A percentile compares a stretch with the other conserved stretches of the same genome.
These are phyloP conservation scores for Megaceryle alcyon DNA, from an alignment of 2,797 vertebrate species.

Conservation along the genomic window DNA sequence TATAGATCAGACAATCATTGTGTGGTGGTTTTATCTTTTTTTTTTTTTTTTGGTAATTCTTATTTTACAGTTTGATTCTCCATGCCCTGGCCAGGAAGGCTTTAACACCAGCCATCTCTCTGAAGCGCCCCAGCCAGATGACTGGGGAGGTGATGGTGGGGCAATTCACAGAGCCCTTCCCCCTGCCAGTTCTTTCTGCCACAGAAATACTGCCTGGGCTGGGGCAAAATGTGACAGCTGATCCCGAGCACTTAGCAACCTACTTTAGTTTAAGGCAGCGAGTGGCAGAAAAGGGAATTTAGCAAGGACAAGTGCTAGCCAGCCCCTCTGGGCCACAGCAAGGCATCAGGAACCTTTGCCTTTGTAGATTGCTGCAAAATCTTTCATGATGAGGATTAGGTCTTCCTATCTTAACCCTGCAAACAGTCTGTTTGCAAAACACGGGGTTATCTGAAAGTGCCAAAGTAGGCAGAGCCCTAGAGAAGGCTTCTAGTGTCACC, in stretches of 20 bases:
- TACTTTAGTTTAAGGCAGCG: background rate
- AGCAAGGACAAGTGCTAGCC: background rate
- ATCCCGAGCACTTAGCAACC: background rate
- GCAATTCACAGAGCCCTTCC: background rate
- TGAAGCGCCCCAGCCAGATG: background rate
- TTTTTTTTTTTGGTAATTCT: background rate
- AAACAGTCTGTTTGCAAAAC: accelerated
- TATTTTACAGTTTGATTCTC: constrained; percentile 37
- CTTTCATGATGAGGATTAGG: accelerated
- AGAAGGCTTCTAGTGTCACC: background rate
- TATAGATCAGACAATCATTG: constrained; percentile 63
- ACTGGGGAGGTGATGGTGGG: background rate
- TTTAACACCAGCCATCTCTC: background rate
- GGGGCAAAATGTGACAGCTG: background rate
- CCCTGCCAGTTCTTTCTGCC: background rate
- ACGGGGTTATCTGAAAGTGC: accelerated
- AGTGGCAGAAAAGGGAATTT: background rate
- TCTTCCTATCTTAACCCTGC: background rate
- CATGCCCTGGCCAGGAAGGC: background rate
- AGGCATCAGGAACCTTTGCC: background rate
- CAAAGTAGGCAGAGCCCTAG: background rate
- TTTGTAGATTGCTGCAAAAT: background rate
- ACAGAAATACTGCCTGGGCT: background rate
- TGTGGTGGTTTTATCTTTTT: background rate
- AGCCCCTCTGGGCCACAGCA: background rate